Conservation (phyloP, 1,140 invertebrate genomes). For the Drosophila pandora region DNA sequence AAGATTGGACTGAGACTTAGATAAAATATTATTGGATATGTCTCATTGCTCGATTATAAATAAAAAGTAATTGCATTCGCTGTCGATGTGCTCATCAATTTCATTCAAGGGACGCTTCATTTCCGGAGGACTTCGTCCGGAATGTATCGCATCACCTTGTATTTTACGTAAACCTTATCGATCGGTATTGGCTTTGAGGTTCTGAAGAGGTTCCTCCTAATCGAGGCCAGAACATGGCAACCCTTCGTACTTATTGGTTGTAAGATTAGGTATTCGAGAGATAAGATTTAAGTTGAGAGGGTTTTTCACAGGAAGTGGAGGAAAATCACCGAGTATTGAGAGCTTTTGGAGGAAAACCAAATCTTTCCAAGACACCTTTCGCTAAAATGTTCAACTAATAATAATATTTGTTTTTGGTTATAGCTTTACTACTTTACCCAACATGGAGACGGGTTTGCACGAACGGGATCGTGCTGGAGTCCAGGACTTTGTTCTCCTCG, state of each 20-base stretch:
- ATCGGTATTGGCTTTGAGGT: conserved; percentile 10
- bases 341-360: background rate
- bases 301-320: conserved; percentile 6
- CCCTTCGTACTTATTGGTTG: conserved; percentile 12
- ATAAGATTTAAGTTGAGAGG: conserved; percentile 10
- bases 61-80: conserved; percentile 24
- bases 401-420: conserved; percentile 1
- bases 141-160: background rate
- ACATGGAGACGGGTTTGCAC: conserved; percentile 92
- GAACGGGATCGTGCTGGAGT: conserved; percentile 94
- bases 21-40: conserved; percentile 44
- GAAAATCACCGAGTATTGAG: background rate
- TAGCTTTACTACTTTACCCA: conserved; percentile 57
- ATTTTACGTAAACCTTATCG: conserved; percentile 50
- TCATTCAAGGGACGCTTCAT: conserved; percentile 17
- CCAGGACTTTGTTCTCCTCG: conserved; percentile 95
- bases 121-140: conserved; percentile 20
- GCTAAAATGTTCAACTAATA: background rate
- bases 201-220: conserved; percentile 44
- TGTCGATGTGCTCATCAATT: background rate
- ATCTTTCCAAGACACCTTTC: background rate
- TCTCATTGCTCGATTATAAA: conserved; percentile 6
- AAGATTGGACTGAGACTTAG: conserved; percentile 21
- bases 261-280: conserved; percentile 18
- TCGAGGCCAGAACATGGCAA: conserved; percentile 31